Percentiles rank a stretch among this genome's conserved stretches.
These are phyloP conservation scores for Cataglyphis cursor DNA, from an alignment of 2,888 invertebrate species.

Conservation along the genomic window DNA sequence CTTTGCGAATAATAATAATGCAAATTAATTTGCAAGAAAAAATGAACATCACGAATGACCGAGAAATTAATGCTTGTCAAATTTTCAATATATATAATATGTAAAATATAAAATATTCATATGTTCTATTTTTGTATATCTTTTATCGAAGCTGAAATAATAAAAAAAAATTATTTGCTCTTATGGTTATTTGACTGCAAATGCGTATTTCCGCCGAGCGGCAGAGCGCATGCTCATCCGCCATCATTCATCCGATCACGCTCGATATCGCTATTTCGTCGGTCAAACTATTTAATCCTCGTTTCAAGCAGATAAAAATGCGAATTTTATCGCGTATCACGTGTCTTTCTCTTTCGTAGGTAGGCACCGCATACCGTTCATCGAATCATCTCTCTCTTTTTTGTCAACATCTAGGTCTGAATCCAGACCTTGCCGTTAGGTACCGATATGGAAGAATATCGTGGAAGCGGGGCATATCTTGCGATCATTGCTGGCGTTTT, in stretches of 20 bases:
- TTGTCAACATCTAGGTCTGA: too few species aligned
- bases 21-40: too few species aligned
- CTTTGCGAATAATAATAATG: too few species aligned
- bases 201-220: slow-evolving; percentile 71
- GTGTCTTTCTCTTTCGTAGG: background rate
- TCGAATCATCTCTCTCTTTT: background rate
- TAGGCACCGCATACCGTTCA: too few species aligned
- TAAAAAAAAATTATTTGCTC: too few species aligned
- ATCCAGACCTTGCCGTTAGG: background rate
- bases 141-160: too few species aligned
- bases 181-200: background rate
- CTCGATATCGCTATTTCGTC: background rate
- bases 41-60: too few species aligned
- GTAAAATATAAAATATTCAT: too few species aligned
- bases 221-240: slow-evolving; percentile 28
- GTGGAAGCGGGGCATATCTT: slow-evolving; percentile 74
- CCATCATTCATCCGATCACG: slow-evolving; percentile 8
- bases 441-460: slow-evolving; percentile 32
- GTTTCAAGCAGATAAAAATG: background rate
- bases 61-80: too few species aligned
- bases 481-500: slow-evolving; percentile 89
- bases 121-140: too few species aligned
- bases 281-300: background rate
- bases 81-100: too few species aligned
- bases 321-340: background rate